Base-by-base conservation (phyloP, 2,113 vertebrate species). In the Jacana jacana region DNA sequence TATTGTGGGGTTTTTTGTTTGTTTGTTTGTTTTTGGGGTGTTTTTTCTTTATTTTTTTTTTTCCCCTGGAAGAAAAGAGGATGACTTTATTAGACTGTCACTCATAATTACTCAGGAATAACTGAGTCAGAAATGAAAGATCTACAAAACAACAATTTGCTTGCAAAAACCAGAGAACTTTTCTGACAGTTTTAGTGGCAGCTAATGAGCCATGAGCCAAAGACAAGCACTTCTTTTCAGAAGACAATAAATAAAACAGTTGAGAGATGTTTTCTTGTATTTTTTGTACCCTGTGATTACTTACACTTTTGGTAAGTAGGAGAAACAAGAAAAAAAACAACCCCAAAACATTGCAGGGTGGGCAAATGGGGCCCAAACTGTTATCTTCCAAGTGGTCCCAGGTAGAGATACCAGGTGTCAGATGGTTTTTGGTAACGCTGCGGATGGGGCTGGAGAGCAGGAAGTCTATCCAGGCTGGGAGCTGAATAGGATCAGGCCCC, bases 51-150 rank as follows among this genome's bases (percentile, higher is more conserved):
- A 20, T 48, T 46, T 24, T 17, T 65, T 37, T 27, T 71, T n/a
- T 75, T 31, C 71, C 60, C 46, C 42, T 86, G 52, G 35, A 68
- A 78, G 42, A 83, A 86, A 51, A 52, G 44, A 44, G 13, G 24
- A 46, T 84, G 58, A 69, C 10, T 86, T 93, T 81, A 64, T 88
- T 84, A 79, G 39, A 40, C 30, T 37, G 46, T 75, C n/a, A 86
- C 30, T 88, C 17, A 6, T 75, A 73, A 81, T 73, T 93, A 76
- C 13, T 72, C 28, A 80, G 35, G 27, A 95, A 73, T 89, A 75
- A 77, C 30, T 63, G 79, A 96, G 65, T 51, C 52, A 78, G 73
- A 95, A 91, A 80, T 52, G 6, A 95, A 92, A 89, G 33, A 79
- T 70, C 18, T 86, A 37, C 28, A 63, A 77, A 87, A 66, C 15